phyloP scores from a whole-genome alignment of 1,140 invertebrate species.

The Drusus annulatus region DNA sequence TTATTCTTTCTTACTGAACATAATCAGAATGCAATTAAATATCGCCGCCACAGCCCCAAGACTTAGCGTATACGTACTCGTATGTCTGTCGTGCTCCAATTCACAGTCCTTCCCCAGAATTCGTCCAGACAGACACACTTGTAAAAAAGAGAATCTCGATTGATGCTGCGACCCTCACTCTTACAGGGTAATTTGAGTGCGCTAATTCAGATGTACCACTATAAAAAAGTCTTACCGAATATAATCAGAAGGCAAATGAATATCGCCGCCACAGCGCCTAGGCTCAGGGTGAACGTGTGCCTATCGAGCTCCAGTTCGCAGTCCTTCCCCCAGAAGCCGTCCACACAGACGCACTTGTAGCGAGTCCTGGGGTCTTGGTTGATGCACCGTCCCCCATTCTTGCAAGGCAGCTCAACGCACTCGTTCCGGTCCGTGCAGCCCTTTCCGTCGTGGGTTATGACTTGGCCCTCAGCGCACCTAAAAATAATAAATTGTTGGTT shows the following conservation, averaged over 20 bases:
- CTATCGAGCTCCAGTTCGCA: constrained; percentile 94
- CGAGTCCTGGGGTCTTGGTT: constrained; percentile 89
- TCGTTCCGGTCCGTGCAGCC: constrained; percentile 95
- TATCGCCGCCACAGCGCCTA: constrained; percentile 93
- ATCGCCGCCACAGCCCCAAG: constrained; percentile 95
- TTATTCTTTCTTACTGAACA: constrained; percentile 84
- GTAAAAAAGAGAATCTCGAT: too few species aligned
- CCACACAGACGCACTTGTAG: constrained; percentile 88
- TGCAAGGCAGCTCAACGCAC: constrained; percentile 91
- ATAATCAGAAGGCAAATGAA: constrained; percentile 95
- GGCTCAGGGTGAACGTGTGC: constrained; percentile 91
- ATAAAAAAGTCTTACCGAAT: constrained; percentile 94
- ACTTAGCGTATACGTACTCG: constrained; percentile 90
- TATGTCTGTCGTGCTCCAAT: constrained; percentile 91
- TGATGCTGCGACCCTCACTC: too few species aligned
- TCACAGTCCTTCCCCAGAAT: constrained; percentile 96
- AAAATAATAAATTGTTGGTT: not conserved
- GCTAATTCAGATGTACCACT: too few species aligned
- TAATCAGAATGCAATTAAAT: constrained; percentile 93
- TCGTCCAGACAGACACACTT: constrained; percentile 90
- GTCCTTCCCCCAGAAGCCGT: constrained; percentile 93
- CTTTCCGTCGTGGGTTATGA: constrained; percentile 89
- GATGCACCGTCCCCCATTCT: constrained; percentile 90
- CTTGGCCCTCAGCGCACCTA: constrained; percentile 92
- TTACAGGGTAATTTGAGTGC: too few species aligned